Base-by-base conservation (phyloP, 2,888 invertebrate genomes). In the Zaprionus obscuricornis region DNA sequence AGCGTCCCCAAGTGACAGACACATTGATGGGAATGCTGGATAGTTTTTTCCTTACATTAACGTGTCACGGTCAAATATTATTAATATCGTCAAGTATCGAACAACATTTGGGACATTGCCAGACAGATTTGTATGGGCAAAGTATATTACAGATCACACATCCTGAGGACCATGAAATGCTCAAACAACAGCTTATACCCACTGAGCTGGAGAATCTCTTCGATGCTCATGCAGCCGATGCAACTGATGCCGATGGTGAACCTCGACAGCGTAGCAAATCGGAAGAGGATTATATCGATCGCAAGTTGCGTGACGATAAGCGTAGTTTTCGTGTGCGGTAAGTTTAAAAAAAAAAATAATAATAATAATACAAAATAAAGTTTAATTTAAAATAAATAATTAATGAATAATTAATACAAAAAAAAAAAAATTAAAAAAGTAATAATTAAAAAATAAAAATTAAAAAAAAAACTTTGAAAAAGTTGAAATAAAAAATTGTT, bases 81-180 rank as follows among this genome's bases (percentile, higher is more conserved):
- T 94, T 95, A 87, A 93, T 97, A 22, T 96, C 97, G 20, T 94
- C 95, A 46, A 95, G 95, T 74, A 93, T 97, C 18, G 96, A 96
- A 89, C 94, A 94, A 79, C 93, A 96, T 79, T 91, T 98, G 72
- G 97, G 97, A 54, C 95, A 97, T 90, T 93, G 95, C 79, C 94
- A 95, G 94, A 93, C 95, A 82, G 97, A 97, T 88, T 91, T 97
- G 73, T 92, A 97, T 88, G 95, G 95, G 10, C 94, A 95, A 90
- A 95, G 94, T 77, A 89, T 98, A 89, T 94, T 94, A 91, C 94
- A 95, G 85, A 95, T 96, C 89, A 93, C 96, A 31, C 95, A 96
- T 90, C 92, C 93, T n/a, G 93, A 94, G 85, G 94, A 98, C 90
- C 95, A 95, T 75, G 94, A 94, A 36, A 93, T 93, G 75, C 91